These are phyloP conservation scores for Calliphora vicina DNA, from an alignment of 1,140 invertebrate genomes.

Conservation along the genomic window DNA sequence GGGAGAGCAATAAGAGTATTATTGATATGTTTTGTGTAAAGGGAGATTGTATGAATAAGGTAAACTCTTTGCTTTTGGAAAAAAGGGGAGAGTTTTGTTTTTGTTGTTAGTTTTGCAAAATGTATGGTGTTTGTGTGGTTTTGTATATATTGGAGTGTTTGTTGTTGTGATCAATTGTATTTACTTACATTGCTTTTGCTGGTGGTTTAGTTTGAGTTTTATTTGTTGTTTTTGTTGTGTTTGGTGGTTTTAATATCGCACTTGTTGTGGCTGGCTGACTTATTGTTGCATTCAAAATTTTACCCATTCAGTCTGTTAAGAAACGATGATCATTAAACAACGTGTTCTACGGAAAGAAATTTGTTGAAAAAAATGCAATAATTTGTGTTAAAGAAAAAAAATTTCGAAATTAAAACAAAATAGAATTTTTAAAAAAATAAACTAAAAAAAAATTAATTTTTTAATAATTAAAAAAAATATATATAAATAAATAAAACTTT, in stretches of 20 bases:
- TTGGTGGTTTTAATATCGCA: background rate
- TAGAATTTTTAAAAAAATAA: background rate
- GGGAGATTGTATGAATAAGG: background rate
- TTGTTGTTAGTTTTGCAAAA: background rate
- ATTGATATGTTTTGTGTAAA: too few species aligned
- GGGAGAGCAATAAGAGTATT: too few species aligned
- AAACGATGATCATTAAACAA: constrained; percentile 27
- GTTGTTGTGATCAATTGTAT: background rate
- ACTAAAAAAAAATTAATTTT: background rate
- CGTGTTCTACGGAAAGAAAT: constrained; percentile 15
- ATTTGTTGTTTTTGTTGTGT: background rate
- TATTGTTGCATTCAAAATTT: background rate
- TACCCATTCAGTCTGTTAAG: constrained; percentile 23
- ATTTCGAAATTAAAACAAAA: background rate
- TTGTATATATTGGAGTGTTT: background rate
- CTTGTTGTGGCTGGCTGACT: constrained; percentile 17
- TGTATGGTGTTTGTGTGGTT: background rate
- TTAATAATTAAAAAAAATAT: background rate
- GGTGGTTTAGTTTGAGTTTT: background rate
- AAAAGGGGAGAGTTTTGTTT: background rate
- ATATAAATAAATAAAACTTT: background rate
- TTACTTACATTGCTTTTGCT: background rate
- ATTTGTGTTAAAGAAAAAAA: background rate
- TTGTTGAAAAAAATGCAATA: background rate
- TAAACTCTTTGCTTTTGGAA: constrained; percentile 7